Conservation (phyloP, 2,888 invertebrate genomes). For the Hemistola chrysoprasaria region DNA sequence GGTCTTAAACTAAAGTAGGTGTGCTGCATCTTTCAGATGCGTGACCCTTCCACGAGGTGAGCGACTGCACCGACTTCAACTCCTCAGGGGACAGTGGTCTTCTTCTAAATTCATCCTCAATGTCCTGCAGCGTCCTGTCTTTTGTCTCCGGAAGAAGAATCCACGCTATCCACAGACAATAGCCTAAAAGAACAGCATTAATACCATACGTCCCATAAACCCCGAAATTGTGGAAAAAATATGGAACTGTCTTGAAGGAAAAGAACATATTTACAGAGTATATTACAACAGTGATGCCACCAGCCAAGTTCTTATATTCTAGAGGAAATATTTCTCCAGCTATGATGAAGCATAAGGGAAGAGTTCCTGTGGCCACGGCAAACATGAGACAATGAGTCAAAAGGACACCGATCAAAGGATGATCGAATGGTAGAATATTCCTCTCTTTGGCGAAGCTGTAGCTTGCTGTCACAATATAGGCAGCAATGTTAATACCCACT, state of each 20-base stretch:
- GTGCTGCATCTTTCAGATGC: conserved; percentile 47
- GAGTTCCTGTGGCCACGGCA: conserved; percentile 15
- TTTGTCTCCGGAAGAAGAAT: conserved; percentile 62
- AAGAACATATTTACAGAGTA: conserved; percentile 55
- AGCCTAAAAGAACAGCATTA: conserved; percentile 47
- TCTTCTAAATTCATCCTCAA: conserved; percentile 66
- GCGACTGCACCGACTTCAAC: conserved; percentile 47
- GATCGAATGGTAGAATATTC: conserved; percentile 29
- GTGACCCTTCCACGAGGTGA: conserved; percentile 44
- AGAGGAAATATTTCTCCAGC: conserved; percentile 84
- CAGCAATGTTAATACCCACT: conserved; percentile 31
- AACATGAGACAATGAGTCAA: conserved; percentile 32
- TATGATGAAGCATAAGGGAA: conserved; percentile 84
- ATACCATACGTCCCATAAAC: conserved; percentile 54
- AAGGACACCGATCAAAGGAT: conserved; percentile 31
- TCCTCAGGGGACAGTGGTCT: conserved; percentile 43
- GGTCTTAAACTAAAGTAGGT: conserved; percentile 35
- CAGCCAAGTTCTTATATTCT: conserved; percentile 75
- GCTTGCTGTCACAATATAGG: conserved; percentile 31
- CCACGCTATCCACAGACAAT: conserved; percentile 50
- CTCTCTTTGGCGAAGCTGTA: conserved; percentile 34
- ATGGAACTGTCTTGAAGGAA: conserved; percentile 57
- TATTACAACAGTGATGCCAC: conserved; percentile 48
- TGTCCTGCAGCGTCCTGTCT: conserved; percentile 64
- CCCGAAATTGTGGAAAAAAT: conserved; percentile 45